Conservation (phyloP, 2,888 invertebrate species). For the Philereme vetulata region DNA sequence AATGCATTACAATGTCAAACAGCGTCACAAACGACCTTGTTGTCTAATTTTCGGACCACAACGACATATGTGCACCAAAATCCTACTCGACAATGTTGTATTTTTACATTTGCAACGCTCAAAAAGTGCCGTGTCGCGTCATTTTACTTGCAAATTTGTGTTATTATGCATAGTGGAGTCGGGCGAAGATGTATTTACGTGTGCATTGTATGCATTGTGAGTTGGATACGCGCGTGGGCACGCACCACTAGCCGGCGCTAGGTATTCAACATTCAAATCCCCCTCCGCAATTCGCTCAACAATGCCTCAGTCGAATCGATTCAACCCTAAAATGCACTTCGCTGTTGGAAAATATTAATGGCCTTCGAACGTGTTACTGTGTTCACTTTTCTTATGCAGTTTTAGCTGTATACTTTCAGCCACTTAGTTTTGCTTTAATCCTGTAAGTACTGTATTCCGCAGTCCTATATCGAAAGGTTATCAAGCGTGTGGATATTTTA, state of each 20-base stretch:
- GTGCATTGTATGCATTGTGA: constrained; percentile 75
- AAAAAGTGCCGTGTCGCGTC: constrained; percentile 69
- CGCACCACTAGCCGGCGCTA: constrained; percentile 43
- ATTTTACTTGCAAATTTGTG: constrained; percentile 79
- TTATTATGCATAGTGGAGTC: constrained; percentile 76
- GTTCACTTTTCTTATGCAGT: constrained; percentile 36
- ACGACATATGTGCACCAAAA: constrained; percentile 40
- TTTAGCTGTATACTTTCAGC: constrained; percentile 40
- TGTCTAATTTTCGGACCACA: constrained; percentile 58
- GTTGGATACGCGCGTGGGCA: constrained; percentile 65
- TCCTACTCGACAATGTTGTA: constrained; percentile 61
- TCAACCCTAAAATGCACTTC: constrained; percentile 57
- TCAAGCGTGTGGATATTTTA: constrained; percentile 50
- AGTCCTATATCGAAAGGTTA: constrained; percentile 18
- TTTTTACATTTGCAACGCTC: constrained; percentile 72
- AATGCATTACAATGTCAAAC: constrained; percentile 38
- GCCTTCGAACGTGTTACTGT: constrained; percentile 44
- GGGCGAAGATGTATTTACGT: constrained; percentile 73
- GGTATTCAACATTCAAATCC: constrained; percentile 38
- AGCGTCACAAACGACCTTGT: constrained; percentile 59
- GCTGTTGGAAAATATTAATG: constrained; percentile 54
- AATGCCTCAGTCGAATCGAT: constrained; percentile 58
- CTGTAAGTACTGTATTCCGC: background rate
- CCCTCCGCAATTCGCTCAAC: constrained; percentile 52
- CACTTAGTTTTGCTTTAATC: constrained; percentile 22